phyloP scores from a whole-genome alignment of 2,797 vertebrate species.

The Sphenopsis melanotis region DNA sequence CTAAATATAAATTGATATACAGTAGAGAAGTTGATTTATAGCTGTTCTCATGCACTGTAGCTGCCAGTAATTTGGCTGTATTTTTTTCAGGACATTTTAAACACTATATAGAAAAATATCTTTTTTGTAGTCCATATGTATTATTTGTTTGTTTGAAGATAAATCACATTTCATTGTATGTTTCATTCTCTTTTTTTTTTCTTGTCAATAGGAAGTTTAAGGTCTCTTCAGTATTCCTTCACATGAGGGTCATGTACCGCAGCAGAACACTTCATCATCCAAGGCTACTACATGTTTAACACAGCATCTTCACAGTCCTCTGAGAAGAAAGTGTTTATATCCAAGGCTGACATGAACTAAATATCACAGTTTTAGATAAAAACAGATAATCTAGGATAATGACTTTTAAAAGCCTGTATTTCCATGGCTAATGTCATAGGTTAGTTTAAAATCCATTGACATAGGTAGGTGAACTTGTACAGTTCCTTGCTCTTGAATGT shows the following conservation, averaged over 20 bases:
- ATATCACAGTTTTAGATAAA: background rate
- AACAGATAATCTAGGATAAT: background rate
- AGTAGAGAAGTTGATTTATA: slow-evolving; percentile 7
- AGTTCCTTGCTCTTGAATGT: background rate
- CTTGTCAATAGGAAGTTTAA: background rate
- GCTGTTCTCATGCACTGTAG: background rate
- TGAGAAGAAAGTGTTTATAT: background rate
- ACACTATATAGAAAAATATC: background rate
- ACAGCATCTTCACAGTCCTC: background rate
- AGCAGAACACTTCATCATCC: background rate
- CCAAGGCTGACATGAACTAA: background rate
- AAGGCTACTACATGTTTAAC: background rate
- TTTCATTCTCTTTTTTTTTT: background rate
- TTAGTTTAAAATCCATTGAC: background rate
- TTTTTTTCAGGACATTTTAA: slow-evolving; percentile 23
- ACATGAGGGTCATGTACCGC: background rate
- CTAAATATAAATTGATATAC: slow-evolving; percentile 6
- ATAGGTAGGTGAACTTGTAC: background rate
- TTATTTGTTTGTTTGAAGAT: background rate
- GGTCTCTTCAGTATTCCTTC: background rate
- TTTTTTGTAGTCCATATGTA: background rate
- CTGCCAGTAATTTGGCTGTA: background rate
- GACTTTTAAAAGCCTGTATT: background rate
- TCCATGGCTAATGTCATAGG: accelerated
- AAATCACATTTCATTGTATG: background rate